Evolutionary conservation across 2,113 vertebrate species (phyloP).

Genomic region (Sigmodon hispidus): DNA sequence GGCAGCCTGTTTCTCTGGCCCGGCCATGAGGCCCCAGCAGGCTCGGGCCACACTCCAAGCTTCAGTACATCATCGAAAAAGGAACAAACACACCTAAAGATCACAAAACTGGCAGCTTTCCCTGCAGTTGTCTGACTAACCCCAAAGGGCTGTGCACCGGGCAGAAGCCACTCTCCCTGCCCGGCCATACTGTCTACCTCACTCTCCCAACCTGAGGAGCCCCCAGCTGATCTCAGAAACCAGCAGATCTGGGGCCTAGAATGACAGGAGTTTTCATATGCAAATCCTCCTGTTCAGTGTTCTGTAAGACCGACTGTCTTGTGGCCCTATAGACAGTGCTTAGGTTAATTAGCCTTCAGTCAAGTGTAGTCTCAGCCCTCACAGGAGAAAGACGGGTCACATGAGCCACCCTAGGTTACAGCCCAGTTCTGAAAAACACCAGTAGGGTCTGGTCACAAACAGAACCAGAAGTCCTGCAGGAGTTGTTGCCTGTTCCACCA

Average conservation of each 20-base stretch:
- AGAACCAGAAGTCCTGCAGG: not conserved
- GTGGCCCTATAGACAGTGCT: not conserved
- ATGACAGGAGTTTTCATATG: constrained; percentile 33
- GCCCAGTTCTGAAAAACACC: not conserved
- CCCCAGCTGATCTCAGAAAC: not conserved
- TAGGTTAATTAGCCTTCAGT: constrained; percentile 69
- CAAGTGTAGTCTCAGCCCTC: not conserved
- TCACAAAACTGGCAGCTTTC: not conserved
- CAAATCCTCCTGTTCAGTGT: constrained; percentile 4
- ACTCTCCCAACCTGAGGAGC: not conserved
- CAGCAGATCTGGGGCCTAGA: not conserved
- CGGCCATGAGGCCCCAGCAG: not conserved
- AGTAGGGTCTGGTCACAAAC: not conserved
- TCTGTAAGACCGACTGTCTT: not conserved
- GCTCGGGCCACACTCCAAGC: not conserved
- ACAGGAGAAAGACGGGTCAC: not conserved
- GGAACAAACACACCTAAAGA: not conserved
- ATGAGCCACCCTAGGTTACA: not conserved
- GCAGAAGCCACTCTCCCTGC: not conserved
- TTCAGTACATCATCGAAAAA: not conserved
- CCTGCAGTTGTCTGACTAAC: not conserved
- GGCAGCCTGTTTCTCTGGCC: not conserved
- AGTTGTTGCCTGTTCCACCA: too few species aligned
- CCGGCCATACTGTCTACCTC: not conserved
- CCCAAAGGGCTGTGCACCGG: not conserved